phyloP scores from a whole-genome alignment of 2,888 invertebrate species.

The Amitus sp. region DNA sequence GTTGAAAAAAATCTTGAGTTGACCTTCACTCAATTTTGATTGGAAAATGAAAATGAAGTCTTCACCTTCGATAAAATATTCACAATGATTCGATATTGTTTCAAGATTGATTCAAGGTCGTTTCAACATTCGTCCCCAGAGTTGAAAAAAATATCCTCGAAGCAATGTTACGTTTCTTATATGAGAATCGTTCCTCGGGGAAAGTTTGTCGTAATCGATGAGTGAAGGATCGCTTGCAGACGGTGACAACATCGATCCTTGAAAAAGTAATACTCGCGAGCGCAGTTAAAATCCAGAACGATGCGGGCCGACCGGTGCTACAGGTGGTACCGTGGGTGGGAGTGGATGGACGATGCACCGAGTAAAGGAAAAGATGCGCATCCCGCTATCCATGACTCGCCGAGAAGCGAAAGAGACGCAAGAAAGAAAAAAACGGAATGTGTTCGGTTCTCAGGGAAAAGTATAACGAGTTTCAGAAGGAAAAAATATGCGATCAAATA shows the following conservation, averaged over 20 bases:
- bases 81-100: no score
- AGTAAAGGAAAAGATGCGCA: constrained; percentile 55
- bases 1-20: no score
- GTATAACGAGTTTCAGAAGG: constrained; percentile 19
- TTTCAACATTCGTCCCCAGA: no score
- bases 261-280: not conserved
- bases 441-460: constrained; percentile 20
- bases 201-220: constrained; percentile 4
- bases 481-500: constrained; percentile 13
- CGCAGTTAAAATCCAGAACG: no score
- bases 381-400: constrained; percentile 36
- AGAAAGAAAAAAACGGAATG: constrained; percentile 20
- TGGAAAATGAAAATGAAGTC: no score
- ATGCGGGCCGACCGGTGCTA: constrained; percentile 47
- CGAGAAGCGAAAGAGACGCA: constrained; percentile 25
- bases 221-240: not conserved
- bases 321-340: constrained; percentile 58
- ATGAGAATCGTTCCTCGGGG: not conserved
- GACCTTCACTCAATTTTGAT: no score
- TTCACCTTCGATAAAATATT: no score
- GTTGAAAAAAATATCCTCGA: no score
- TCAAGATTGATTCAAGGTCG: no score
- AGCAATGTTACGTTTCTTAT: no score
- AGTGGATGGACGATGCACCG: constrained; percentile 45
- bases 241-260: not conserved